Evolutionary conservation across 1,140 invertebrate genomes (phyloP), one percentile per base, ranked within the genome.

Genomic region (Listronotus oregonensis): DNA sequence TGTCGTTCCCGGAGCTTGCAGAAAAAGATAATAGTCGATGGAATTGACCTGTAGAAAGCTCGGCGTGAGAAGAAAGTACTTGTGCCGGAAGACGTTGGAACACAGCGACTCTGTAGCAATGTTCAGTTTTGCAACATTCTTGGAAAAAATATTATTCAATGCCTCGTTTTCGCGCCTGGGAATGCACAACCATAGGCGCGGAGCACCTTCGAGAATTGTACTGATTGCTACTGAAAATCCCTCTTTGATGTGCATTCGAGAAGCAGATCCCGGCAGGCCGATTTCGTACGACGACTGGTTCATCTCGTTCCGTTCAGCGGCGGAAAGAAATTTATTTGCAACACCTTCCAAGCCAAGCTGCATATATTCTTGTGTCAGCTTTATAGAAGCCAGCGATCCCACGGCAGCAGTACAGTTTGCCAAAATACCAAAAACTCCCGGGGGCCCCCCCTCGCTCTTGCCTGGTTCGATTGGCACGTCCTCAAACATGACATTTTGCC

Each of bases 401-500:
- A 14, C 42, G 42, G 10, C 42, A 44, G 42, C 14, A n/a, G 42
- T 14, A 14, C 14, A 44, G 11, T 12, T 14, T 44, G 42, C 42
- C 14, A 44, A 44, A 44, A 44, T 44, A 2, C 42, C 42, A 43
- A n/a, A 14, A 44, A 44, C 11, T 14, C 11, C 42, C 42, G 42
- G 11, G 11, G 42, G 9, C 7, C 1, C 42, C 14, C 11, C 42
- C 10, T 14, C 14, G 42, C 42, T 44, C 42, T 44, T 44, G 42
- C 42, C 10, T 14, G 42, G 11, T 14, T 12, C 42, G 10, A 44
- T 44, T 14, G 42, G 42, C 11, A 44, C 11, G 14, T 44, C 14
- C n/a, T 44, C 42, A 14, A 44, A 44, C 42, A 44, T n/a, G 11
- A 44, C 17, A 44, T 44, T 44, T 14, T 44, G 42, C 42, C 42